Base-by-base conservation (phyloP, 2,888 invertebrate species). In the Coelopa pilipes region DNA sequence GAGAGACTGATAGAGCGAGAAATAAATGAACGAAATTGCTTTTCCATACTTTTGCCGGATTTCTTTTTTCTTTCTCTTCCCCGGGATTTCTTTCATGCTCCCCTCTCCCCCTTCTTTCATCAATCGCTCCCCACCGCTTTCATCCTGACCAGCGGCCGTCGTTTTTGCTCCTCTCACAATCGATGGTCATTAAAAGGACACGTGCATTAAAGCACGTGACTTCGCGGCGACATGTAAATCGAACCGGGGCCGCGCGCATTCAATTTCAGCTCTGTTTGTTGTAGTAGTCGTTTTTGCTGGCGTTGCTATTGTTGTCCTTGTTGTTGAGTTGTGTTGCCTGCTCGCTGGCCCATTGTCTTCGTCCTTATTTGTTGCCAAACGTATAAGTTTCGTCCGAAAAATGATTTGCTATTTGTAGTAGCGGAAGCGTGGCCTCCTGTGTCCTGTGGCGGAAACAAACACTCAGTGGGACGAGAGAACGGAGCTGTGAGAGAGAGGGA, bases 111-210 rank as follows among this genome's bases (percentile, higher is more conserved):
- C 34, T n/a, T n/a, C n/a, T n/a, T n/a, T n/a, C n/a, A 17, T 55
- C 9, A 17, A 55, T 17, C 9, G 55, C 55, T n/a, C 55, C 19
- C 55, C 19, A 55, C 19, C 19, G n/a, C 19, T 57, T 34, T 34
- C 34, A 34, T 34, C 34, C 34, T 34, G 34, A 34, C 34, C 34
- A 34, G 34, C 34, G 34, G 34, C 34, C 34, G 34, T 4, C 34
- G 34, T 57, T 19, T 34, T 34, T 34, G 34, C 34, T 34, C 34
- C 34, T 34, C 19, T 63, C 21, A 50, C 71, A 71, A 71, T 63
- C 71, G 34, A 53, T 71, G 86, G 86, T 86, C 86, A 86, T 86
- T 87, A 86, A 87, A 84, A 84, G 82, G 85, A 83, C 86, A 87
- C 86, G 86, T 86, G 86, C 82, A 81, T 74, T 78, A 78, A 80